These are phyloP conservation scores for Heliothis subflexa DNA, from an alignment of 1,140 invertebrate species.

Conservation along the genomic window DNA sequence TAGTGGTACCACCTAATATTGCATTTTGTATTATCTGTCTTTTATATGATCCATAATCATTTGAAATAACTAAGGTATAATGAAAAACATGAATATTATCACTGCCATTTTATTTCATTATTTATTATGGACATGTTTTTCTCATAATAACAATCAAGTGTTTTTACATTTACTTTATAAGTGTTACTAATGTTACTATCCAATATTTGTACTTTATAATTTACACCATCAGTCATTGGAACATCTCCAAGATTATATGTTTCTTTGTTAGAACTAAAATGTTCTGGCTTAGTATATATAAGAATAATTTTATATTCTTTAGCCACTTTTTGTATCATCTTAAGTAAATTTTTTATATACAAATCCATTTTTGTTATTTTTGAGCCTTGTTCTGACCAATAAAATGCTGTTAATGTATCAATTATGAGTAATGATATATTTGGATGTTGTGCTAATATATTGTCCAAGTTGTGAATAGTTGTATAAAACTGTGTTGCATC, in stretches of 20 bases:
- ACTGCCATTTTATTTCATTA: constrained; percentile 61
- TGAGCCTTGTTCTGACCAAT: constrained; percentile 77
- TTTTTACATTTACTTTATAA: constrained; percentile 61
- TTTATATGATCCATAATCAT: neutral
- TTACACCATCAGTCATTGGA: constrained; percentile 59
- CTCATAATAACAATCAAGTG: constrained; percentile 54
- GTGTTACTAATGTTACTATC: constrained; percentile 47
- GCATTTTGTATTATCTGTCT: neutral
- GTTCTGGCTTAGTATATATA: constrained; percentile 73
- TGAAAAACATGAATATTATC: constrained; percentile 17
- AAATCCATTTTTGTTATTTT: constrained; percentile 78
- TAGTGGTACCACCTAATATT: too few relatives aligned
- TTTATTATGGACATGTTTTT: constrained; percentile 58
- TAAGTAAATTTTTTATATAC: constrained; percentile 71
- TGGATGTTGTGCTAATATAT: constrained; percentile 65
- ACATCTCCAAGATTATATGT: constrained; percentile 61
- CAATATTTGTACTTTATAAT: constrained; percentile 67
- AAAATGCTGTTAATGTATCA: constrained; percentile 78
- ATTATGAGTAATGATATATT: constrained; percentile 72
- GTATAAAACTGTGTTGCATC: constrained; percentile 69
- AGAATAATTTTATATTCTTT: constrained; percentile 73
- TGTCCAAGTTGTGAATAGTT: constrained; percentile 74
- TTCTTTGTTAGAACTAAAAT: constrained; percentile 75
- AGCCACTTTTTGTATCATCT: constrained; percentile 66
- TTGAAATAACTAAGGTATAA: constrained; percentile 28